Base-by-base conservation (phyloP, 2,797 vertebrate genomes). In the Fringilla coelebs region DNA sequence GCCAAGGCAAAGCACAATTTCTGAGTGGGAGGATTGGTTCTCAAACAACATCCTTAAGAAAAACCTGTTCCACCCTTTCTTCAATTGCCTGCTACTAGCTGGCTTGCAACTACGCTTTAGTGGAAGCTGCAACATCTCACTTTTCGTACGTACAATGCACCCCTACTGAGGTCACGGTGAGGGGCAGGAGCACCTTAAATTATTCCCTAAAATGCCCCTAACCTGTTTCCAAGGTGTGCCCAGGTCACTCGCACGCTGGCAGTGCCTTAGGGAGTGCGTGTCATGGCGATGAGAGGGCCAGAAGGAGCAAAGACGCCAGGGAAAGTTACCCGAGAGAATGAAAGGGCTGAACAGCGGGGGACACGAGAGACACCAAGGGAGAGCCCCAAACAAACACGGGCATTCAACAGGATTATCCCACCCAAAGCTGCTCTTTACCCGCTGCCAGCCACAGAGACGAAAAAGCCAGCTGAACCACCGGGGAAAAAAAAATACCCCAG, bases 221-320 rank as follows among this genome's bases (percentile, higher is more conserved):
- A 54, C 43, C 41, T 17, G 48, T 61, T 82, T 52, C 21, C 28
- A 9, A 74, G 6, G 14, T 1, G 48, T 7, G 34, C 48, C 61
- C 75, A 3, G 55, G 55, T 55, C 49, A 58, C 15, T 25, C 6
- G 2, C 4, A 31, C 24, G 1, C 26, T 0, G 25, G 34, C 3
- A 6, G 28, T 1, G 7, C 3, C 0, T 5, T 11, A 31, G 6
- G 46, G n/a, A 28, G 26, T 0, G 16, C 4, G 1, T 2, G 32
- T 12, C 76, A 29, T 4, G 77, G 90, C 2, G 3, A 31, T 18
- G 72, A 85, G 34, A 40, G 17, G 58, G 13, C 29, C 32, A 74
- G 41, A 20, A 32, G 3, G 66, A 31, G 71, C 20, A 19, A 43
- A 68, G 76, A 32, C 1, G 3, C 4, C 74, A 13, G 36, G 74